These are phyloP conservation scores for Torymus aiolomorphi DNA, from an alignment of 2,888 invertebrate genomes.

Conservation along the genomic window DNA sequence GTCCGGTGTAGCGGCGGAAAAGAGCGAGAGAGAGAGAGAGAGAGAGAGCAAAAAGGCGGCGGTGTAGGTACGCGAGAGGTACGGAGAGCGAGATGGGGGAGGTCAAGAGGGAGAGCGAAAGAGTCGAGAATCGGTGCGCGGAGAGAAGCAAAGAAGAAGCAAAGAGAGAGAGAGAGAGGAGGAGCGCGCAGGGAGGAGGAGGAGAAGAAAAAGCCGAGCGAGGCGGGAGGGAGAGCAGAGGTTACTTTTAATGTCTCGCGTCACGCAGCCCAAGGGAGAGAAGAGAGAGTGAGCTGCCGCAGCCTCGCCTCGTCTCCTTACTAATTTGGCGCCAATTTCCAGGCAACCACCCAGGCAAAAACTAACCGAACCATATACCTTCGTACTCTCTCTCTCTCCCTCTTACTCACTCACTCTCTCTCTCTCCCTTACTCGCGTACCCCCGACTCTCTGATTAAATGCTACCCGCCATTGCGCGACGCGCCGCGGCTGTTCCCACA, in stretches of 20 bases:
- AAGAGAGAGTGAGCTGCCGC: constrained; percentile 59
- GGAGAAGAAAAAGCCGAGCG: constrained; percentile 11
- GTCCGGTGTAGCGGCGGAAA: constrained; percentile 56
- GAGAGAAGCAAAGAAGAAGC: constrained; percentile 34
- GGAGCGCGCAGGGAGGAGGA: constrained; percentile 22
- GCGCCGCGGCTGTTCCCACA: constrained; percentile 62
- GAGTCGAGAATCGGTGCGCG: constrained; percentile 25
- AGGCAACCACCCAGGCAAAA: constrained; percentile 75
- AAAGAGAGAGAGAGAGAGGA: constrained; percentile 13
- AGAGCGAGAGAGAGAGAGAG: constrained; percentile 8
- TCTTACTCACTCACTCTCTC: constrained; percentile 33
- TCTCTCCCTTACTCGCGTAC: constrained; percentile 53
- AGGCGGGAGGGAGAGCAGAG: constrained; percentile 65
- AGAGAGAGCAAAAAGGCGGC: constrained; percentile 15
- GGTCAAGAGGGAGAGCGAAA: constrained; percentile 45
- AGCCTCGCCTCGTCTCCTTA: constrained; percentile 73
- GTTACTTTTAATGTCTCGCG: constrained; percentile 76
- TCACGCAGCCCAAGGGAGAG: constrained; percentile 73
- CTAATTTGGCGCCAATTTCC: constrained; percentile 76
- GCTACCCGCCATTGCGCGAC: constrained; percentile 70
- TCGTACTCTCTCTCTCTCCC: constrained; percentile 41
- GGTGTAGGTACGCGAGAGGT: constrained; percentile 42
- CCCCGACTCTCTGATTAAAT: constrained; percentile 72
- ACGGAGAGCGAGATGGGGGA: constrained; percentile 38
- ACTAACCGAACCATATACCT: constrained; percentile 73